Evolutionary conservation across 92 coral and sea anemone genomes (phyloP).

Genomic region (Isaurus tuberculatus): DNA sequence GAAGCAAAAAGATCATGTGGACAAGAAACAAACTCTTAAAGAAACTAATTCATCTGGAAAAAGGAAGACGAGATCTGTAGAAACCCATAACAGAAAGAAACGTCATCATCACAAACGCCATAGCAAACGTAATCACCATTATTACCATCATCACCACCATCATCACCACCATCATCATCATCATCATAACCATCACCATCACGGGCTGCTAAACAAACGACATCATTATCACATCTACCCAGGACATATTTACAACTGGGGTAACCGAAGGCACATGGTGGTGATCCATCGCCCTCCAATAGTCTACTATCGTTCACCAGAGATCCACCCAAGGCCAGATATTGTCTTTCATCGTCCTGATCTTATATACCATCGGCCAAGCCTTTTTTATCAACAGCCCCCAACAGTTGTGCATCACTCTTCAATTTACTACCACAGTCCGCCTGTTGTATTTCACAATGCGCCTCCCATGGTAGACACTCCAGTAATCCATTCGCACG

Average conservation of each 20-base stretch:
- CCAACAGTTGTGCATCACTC: constrained; percentile 78
- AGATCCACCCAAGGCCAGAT: constrained; percentile 64
- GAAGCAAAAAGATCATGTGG: neutral
- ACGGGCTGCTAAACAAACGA: constrained; percentile 40
- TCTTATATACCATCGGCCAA: constrained; percentile 69
- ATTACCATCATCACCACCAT: constrained; percentile 34
- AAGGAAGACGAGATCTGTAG: constrained; percentile 48
- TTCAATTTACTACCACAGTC: constrained; percentile 67
- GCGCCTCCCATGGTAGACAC: constrained; percentile 63
- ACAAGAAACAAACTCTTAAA: constrained; percentile 9
- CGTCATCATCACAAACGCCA: constrained; percentile 45
- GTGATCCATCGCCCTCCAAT: constrained; percentile 73
- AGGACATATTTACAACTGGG: constrained; percentile 49
- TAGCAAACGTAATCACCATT: constrained; percentile 15
- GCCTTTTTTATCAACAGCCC: constrained; percentile 71
- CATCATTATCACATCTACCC: constrained; percentile 19
- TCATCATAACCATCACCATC: constrained; percentile 55
- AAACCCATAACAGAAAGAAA: constrained; percentile 28
- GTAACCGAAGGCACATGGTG: constrained; percentile 65
- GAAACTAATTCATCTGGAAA: constrained; percentile 18
- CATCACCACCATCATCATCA: constrained; percentile 61
- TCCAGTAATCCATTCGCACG: constrained; percentile 59
- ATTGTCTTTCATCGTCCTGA: constrained; percentile 73
- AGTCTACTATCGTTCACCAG: constrained; percentile 67
- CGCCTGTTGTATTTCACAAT: constrained; percentile 73